These are phyloP conservation scores for Crossocerus cetratus DNA, from an alignment of 2,888 invertebrate genomes.

Conservation along the genomic window DNA sequence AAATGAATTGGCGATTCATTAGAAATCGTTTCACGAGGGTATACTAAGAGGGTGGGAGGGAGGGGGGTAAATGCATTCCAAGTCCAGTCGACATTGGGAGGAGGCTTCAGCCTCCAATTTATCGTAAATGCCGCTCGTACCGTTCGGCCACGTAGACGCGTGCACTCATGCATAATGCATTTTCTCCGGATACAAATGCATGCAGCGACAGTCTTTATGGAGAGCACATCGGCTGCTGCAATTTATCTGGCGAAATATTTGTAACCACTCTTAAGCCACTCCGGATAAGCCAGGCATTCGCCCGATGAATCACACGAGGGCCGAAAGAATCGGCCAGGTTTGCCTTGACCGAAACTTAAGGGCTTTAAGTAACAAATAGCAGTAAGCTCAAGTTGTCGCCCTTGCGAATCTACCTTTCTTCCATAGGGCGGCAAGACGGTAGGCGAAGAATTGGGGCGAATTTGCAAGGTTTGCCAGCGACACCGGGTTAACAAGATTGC, in stretches of 20 bases:
- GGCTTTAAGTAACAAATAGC: too few species aligned
- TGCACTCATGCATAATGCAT: constrained; percentile 35
- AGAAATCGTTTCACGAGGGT: background rate
- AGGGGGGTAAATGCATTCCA: constrained; percentile 10
- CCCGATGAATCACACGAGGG: too few species aligned
- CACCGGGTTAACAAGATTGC: constrained; percentile 32
- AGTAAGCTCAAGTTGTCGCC: too few species aligned
- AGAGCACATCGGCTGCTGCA: background rate
- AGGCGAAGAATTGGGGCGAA: background rate
- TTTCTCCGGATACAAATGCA: background rate
- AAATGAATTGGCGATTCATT: constrained; percentile 22
- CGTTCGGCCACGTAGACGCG: constrained; percentile 19
- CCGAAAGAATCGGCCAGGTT: too few species aligned
- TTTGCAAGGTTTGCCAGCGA: constrained; percentile 21
- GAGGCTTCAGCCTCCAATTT: constrained; percentile 20
- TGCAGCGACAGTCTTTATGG: constrained; percentile 6
- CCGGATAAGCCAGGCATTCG: background rate
- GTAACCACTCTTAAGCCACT: constrained; percentile 12
- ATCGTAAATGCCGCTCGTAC: constrained; percentile 13
- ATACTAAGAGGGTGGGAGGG: background rate
- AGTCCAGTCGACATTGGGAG: constrained; percentile 15
- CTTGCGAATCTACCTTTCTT: too few species aligned
- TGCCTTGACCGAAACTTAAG: too few species aligned
- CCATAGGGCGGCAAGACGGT: background rate
- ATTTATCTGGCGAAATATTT: constrained; percentile 27